Base-by-base conservation (phyloP, 2,797 vertebrate species). In the Leptoclinus maculatus region DNA sequence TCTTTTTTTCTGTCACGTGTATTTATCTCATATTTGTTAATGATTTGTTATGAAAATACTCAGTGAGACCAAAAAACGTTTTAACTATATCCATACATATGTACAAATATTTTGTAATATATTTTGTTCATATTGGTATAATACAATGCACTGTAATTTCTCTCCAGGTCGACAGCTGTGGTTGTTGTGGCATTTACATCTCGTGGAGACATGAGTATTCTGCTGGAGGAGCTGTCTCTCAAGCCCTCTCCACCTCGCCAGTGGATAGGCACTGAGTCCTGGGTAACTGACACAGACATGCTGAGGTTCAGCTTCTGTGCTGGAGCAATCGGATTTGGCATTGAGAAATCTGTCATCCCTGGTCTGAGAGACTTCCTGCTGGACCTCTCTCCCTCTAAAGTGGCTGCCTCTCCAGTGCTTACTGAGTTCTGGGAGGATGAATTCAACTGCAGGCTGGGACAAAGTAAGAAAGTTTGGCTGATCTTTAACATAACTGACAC, bases 221-320 rank as follows among this genome's bases (percentile, higher is more conserved):
- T 95, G 5, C 63, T 94, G 38, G 71, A 85, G 19, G 93, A 94
- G 78, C 60, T 94, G 34, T 71, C 76, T 0, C 69, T 4, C 2
- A 58, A 90, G 23, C 88, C 86, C 3, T 79, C 68, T 1, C 87
- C 92, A 45, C 83, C 79, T 11, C 77, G 90, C 1, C 92, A 94
- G 68, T 95, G 94, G 94, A 85, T 95, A 9, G 94, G 93, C 34
- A 92, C 84, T 11, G 93, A 95, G 68, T 1, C 89, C 0, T 95
- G 94, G 94, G 80, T 94, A 11, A 93, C 91, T 2, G 72, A 93
- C 19, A 63, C 78, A 0, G 63, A 82, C 14, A 56, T 95, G 66
- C 62, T 90, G 16, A 86, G 23, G 3, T 89, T 86, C 84, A 47
- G 65, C 39, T 60, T 88, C 68, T 83, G 84, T 39, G 29, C 66